These are phyloP conservation scores for western clawed frog (Xenopus tropicalis) DNA, from an alignment of 2,113 vertebrate genomes.

Conservation along the genomic window DNA sequence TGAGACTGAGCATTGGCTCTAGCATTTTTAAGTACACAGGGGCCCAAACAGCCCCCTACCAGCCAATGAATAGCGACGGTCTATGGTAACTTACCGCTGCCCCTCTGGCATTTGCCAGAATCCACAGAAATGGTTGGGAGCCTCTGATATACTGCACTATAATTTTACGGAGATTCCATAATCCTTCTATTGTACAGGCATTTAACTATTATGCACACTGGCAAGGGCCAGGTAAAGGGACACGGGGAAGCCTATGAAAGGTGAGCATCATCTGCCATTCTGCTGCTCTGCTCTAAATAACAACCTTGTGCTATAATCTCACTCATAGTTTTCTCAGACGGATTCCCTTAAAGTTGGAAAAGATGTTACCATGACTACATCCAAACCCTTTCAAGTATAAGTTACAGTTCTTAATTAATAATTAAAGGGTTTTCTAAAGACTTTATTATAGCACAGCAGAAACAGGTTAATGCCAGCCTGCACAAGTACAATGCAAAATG, in stretches of 20 bases:
- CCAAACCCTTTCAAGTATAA: background rate
- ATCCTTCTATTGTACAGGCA: too few relatives aligned
- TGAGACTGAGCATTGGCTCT: too few relatives aligned
- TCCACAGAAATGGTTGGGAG: too few relatives aligned
- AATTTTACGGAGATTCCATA: too few relatives aligned
- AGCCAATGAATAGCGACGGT: too few relatives aligned
- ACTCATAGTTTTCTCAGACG: background rate
- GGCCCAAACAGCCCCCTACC: too few relatives aligned
- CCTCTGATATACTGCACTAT: too few relatives aligned
- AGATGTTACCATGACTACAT: background rate
- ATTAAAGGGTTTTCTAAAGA: slow-evolving; percentile 1
- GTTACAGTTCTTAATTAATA: slow-evolving; percentile 6
- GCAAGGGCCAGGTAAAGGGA: too few relatives aligned
- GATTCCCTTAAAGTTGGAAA: slow-evolving; percentile 2
- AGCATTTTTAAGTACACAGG: too few relatives aligned
- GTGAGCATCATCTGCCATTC: background rate
- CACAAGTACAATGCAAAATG: background rate
- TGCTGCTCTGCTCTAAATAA: background rate
- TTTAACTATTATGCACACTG: too few relatives aligned
- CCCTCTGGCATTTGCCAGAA: too few relatives aligned
- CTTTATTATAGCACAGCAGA: background rate
- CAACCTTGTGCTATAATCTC: background rate
- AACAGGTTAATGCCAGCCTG: background rate
- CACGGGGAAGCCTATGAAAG: background rate
- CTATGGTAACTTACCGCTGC: too few relatives aligned